Evolutionary conservation across 2,888 invertebrate species (phyloP).

Genomic region (Tortrix viridana): DNA sequence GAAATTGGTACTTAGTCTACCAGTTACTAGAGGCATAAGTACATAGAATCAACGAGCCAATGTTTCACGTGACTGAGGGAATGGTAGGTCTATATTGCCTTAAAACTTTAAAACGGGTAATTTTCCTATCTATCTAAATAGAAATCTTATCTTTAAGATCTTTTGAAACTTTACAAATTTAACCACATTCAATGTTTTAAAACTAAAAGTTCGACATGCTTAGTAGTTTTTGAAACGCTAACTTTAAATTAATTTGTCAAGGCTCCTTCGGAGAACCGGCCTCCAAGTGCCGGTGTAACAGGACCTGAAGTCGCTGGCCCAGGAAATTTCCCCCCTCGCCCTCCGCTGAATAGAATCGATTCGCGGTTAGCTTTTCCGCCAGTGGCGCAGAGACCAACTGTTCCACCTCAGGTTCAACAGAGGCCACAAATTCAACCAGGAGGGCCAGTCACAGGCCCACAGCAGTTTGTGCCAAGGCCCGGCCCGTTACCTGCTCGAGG

Average conservation of each 20-base stretch:
- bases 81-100: neutral
- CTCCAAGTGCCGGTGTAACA: slow-evolving; percentile 57
- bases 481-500: slow-evolving; percentile 62
- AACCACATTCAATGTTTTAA: slow-evolving; percentile 10
- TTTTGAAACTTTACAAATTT: slow-evolving; percentile 32
- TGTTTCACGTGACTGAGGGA: slow-evolving; percentile 15
- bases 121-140: slow-evolving; percentile 37
- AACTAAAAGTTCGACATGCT: neutral
- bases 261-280: slow-evolving; percentile 69
- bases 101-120: slow-evolving; percentile 1
- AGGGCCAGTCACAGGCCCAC: slow-evolving; percentile 66
- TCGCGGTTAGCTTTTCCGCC: slow-evolving; percentile 70
- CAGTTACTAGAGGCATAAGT: slow-evolving; percentile 2
- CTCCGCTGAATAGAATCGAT: slow-evolving; percentile 69
- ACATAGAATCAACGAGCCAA: slow-evolving; percentile 9
- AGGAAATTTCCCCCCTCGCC: slow-evolving; percentile 61
- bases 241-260: slow-evolving; percentile 53
- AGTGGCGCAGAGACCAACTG: slow-evolving; percentile 61
- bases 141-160: slow-evolving; percentile 43
- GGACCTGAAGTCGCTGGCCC: slow-evolving; percentile 56
- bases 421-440: slow-evolving; percentile 78
- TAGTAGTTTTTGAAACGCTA: neutral
- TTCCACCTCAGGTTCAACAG: slow-evolving; percentile 57
- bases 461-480: slow-evolving; percentile 66
- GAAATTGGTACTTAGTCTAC: too few species aligned